Percentiles rank a stretch among this genome's conserved stretches.
These are phyloP conservation scores for Omphaloscelis lunosa DNA, from an alignment of 2,888 invertebrate species.

Conservation along the genomic window DNA sequence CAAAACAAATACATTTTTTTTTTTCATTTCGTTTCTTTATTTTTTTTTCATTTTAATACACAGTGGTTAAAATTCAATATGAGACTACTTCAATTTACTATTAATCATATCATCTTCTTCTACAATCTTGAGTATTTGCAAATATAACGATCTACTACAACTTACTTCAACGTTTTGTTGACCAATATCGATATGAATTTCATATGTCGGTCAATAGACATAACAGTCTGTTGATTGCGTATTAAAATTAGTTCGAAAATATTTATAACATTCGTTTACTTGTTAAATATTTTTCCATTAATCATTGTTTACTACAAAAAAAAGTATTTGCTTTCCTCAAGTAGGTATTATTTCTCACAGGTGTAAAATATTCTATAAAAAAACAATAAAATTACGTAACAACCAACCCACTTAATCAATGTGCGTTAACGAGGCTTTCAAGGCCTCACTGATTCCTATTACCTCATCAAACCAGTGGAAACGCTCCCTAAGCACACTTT, in stretches of 20 bases:
- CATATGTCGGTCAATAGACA: slow-evolving; percentile 30
- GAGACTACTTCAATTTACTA: too few species aligned
- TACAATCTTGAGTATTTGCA: slow-evolving; percentile 1
- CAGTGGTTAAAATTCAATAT: not conserved
- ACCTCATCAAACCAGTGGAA: slow-evolving; percentile 28
- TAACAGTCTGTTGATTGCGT: not conserved
- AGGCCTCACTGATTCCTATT: slow-evolving; percentile 37
- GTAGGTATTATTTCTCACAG: too few species aligned
- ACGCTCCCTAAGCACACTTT: slow-evolving; percentile 35
- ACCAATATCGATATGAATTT: slow-evolving; percentile 13
- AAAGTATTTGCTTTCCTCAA: not conserved
- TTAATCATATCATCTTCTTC: not conserved
- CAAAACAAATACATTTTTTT: not conserved
- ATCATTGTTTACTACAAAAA: not conserved
- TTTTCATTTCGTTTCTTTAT: too few species aligned
- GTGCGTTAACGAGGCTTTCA: not conserved
- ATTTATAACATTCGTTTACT: not conserved
- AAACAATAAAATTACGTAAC: slow-evolving; percentile 25
- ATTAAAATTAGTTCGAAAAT: slow-evolving; percentile 8
- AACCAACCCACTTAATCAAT: slow-evolving; percentile 11
- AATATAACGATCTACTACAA: slow-evolving; percentile 1
- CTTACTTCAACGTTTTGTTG: slow-evolving; percentile 2
- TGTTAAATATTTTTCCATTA: not conserved
- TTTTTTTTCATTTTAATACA: too few species aligned
- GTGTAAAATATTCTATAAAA: not conserved